phyloP scores from a whole-genome alignment of 1,140 invertebrate genomes.

The Bombus confusus region DNA sequence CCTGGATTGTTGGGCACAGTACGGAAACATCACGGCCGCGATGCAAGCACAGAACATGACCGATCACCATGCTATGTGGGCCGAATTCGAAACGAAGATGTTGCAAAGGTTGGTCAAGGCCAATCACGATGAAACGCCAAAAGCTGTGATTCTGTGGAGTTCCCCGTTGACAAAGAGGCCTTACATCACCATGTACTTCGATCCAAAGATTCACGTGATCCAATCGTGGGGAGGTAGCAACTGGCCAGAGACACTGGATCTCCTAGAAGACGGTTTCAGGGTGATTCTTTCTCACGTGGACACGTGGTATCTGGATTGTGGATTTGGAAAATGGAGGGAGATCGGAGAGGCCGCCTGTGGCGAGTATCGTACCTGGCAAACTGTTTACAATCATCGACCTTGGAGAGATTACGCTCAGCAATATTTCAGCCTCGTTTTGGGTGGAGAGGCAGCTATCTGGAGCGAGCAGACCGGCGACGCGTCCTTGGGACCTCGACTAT shows the following conservation, averaged over 20 bases:
- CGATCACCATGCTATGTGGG: constrained; percentile 89
- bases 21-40: constrained; percentile 79
- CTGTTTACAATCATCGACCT: constrained; percentile 90
- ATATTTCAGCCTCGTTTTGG: constrained; percentile 82
- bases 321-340: constrained; percentile 91
- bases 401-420: constrained; percentile 84
- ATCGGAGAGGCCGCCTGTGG: constrained; percentile 88
- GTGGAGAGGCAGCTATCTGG: constrained; percentile 89
- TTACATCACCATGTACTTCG: constrained; percentile 85
- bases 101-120: constrained; percentile 85
- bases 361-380: constrained; percentile 92
- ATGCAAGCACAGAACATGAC: constrained; percentile 87
- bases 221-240: constrained; percentile 91
- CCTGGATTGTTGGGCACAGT: constrained; percentile 89
- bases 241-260: constrained; percentile 89
- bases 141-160: constrained; percentile 89
- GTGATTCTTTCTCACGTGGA: constrained; percentile 93
- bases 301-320: constrained; percentile 93
- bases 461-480: constrained; percentile 86
- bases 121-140: constrained; percentile 85
- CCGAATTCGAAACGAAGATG: constrained; percentile 88
- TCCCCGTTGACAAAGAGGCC: constrained; percentile 89
- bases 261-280: constrained; percentile 88
- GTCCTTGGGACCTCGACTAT: constrained; percentile 86
- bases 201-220: constrained; percentile 83